These are phyloP conservation scores for Lithobates pipiens DNA, from an alignment of 2,797 vertebrate species.

Conservation along the genomic window DNA sequence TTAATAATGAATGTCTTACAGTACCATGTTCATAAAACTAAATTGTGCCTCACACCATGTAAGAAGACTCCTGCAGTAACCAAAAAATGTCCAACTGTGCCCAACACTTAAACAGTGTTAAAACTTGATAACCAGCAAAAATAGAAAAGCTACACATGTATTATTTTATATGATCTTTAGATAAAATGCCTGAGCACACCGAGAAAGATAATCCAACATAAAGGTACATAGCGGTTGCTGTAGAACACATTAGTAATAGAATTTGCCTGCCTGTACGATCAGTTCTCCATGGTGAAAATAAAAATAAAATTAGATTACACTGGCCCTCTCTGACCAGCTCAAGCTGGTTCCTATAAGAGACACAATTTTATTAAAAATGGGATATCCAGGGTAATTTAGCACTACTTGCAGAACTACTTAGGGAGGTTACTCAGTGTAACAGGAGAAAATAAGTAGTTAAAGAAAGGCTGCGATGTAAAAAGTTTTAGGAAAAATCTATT, in stretches of 20 bases:
- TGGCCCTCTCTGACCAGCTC: slow-evolving; percentile 1
- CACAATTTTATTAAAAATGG: slow-evolving; percentile 4
- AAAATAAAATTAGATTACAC: slow-evolving; percentile 7
- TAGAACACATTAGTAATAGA: slow-evolving; percentile 4
- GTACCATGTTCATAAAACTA: too few relatives aligned
- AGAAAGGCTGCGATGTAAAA: background rate
- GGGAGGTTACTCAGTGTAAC: background rate
- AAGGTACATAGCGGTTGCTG: background rate
- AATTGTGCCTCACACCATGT: too few relatives aligned
- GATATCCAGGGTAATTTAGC: background rate
- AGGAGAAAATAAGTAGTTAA: background rate
- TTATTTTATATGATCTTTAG: background rate
- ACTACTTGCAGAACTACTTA: background rate
- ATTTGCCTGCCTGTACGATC: background rate
- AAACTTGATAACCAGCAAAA: background rate
- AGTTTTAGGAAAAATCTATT: slow-evolving; percentile 13
- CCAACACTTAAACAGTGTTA: background rate
- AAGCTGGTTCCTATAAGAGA: background rate
- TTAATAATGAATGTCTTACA: too few relatives aligned
- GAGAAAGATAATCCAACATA: background rate
- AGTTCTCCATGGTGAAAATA: background rate
- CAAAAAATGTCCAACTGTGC: background rate
- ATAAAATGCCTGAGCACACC: background rate
- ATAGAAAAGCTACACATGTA: background rate
- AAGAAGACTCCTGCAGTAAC: too few relatives aligned